These are phyloP conservation scores for Gibbula magus DNA, from an alignment of 2,888 invertebrate species.

Conservation along the genomic window DNA sequence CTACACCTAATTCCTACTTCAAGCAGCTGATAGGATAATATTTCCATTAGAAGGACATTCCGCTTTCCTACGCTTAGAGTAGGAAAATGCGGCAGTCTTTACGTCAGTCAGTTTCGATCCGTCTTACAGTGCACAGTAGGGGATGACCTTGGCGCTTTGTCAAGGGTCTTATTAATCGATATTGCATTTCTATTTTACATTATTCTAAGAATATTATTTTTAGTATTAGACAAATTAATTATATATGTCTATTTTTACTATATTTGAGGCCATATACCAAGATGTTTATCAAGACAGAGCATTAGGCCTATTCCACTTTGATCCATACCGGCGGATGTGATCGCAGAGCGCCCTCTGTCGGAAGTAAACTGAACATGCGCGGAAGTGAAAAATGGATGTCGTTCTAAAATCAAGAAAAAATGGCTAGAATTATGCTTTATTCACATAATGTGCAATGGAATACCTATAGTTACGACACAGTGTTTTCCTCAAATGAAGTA, in stretches of 20 bases:
- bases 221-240: neutral
- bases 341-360: slow-evolving; percentile 33
- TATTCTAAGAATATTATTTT: too few relatives aligned
- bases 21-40: neutral
- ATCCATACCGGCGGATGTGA: slow-evolving; percentile 15
- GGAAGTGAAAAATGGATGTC: slow-evolving; percentile 38
- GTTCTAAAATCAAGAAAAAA: neutral
- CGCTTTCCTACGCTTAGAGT: neutral
- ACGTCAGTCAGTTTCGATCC: neutral
- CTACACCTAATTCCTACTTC: too few relatives aligned
- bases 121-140: neutral
- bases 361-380: slow-evolving; percentile 43
- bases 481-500: neutral
- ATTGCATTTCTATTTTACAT: too few relatives aligned
- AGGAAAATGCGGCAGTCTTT: neutral
- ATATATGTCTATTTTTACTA: neutral
- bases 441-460: neutral
- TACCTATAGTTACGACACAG: neutral
- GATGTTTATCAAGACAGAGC: neutral
- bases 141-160: neutral
- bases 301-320: neutral
- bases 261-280: neutral
- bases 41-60: neutral
- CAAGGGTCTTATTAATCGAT: neutral
- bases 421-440: neutral